These are phyloP conservation scores for Salvator merianae DNA, from an alignment of 2,113 vertebrate genomes.

Conservation along the genomic window DNA sequence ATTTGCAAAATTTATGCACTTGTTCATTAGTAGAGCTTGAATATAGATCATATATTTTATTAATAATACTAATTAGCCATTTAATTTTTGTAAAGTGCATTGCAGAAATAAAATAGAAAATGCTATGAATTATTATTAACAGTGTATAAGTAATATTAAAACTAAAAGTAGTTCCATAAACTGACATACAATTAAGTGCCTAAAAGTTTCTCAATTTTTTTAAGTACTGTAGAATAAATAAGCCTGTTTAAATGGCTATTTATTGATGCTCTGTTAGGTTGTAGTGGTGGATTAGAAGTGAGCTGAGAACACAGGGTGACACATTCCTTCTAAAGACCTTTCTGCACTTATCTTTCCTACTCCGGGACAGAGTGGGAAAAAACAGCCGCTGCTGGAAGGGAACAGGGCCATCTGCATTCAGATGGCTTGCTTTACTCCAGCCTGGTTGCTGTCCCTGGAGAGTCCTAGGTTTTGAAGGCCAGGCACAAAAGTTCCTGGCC, in stretches of 20 bases:
- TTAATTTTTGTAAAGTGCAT: slow-evolving; percentile 36
- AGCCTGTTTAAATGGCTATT: neutral
- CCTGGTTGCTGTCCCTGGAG: too few species aligned
- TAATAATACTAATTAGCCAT: slow-evolving; percentile 40
- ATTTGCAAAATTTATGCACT: slow-evolving; percentile 6
- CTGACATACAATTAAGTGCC: neutral
- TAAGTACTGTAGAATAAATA: slow-evolving; percentile 12
- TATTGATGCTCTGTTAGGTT: neutral
- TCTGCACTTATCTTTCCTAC: too few species aligned
- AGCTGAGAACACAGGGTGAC: too few species aligned
- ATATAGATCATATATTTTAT: neutral
- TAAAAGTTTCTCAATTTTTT: neutral
- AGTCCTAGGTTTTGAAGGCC: too few species aligned
- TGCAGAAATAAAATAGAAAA: slow-evolving; percentile 12
- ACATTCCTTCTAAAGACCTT: too few species aligned
- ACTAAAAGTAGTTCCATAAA: slow-evolving; percentile 23
- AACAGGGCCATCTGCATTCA: neutral
- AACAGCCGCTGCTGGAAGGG: neutral
- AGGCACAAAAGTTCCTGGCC: too few species aligned
- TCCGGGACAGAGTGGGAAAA: too few species aligned
- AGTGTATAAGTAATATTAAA: neutral
- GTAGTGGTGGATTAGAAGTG: neutral
- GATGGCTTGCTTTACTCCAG: too few species aligned
- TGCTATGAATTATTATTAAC: neutral
- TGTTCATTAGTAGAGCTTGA: slow-evolving; percentile 39